Conservation (phyloP, 2,113 vertebrate genomes). For the Atherinomorus stipes region DNA sequence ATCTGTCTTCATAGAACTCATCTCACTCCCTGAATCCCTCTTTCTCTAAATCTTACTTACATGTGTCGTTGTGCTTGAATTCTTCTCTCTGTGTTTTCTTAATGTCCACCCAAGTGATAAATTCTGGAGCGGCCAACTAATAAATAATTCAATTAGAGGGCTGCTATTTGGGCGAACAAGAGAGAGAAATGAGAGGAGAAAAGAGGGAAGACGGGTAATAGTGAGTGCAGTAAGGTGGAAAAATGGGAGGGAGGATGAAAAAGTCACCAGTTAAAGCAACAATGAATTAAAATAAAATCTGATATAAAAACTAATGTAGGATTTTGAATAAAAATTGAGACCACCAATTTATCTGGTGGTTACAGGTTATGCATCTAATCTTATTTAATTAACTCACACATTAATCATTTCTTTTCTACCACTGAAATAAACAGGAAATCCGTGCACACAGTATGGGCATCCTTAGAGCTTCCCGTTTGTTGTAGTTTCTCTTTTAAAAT, state of each 20-base stretch:
- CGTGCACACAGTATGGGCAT: no score
- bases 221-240: not conserved
- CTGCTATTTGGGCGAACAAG: conserved; percentile 8
- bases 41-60: conserved; percentile 26
- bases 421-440: no score
- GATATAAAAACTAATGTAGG: no score
- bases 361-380: no score
- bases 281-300: not conserved
- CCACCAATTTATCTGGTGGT: no score
- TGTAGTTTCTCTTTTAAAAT: no score
- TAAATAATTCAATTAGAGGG: conserved; percentile 65
- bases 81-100: conserved; percentile 26
- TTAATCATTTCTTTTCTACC: no score
- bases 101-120: conserved; percentile 49
- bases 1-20: conserved; percentile 1
- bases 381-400: no score
- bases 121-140: conserved; percentile 47
- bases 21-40: not conserved
- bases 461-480: no score
- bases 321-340: no score
- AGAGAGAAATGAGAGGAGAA: not conserved
- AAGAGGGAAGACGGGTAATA: not conserved
- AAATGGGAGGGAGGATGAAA: not conserved
- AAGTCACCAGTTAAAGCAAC: not conserved
- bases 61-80: conserved; percentile 13